Conservation (phyloP, 2,797 vertebrate species). For the Salarias fasciatus region DNA sequence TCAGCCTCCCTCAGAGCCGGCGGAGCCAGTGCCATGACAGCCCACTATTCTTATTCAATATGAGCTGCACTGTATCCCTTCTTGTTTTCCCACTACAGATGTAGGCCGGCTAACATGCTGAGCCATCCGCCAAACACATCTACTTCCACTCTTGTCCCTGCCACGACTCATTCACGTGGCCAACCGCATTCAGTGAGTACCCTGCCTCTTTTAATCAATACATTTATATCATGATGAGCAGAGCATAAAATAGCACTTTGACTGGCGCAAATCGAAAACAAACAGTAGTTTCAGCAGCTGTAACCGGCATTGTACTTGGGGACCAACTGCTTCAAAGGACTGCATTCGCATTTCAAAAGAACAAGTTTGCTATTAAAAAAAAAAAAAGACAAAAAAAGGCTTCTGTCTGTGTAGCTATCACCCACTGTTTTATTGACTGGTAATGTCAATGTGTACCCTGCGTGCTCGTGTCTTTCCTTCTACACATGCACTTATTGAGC, state of each 20-base stretch:
- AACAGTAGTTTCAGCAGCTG: conserved; percentile 54
- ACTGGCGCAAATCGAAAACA: conserved; percentile 60
- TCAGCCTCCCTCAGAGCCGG: conserved; percentile 54
- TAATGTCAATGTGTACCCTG: conserved; percentile 61
- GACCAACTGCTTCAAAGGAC: conserved; percentile 59
- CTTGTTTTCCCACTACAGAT: conserved; percentile 54
- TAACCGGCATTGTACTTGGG: conserved; percentile 43
- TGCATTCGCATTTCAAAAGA: conserved; percentile 64
- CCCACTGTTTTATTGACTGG: conserved; percentile 68
- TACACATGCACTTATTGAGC: conserved; percentile 59
- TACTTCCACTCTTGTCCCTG: conserved; percentile 48
- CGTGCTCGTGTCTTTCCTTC: conserved; percentile 49
- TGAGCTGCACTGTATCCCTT: conserved; percentile 34
- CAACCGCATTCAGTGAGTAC: conserved; percentile 51
- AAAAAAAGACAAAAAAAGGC: conserved; percentile 42
- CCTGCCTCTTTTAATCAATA: conserved; percentile 71
- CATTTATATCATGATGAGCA: conserved; percentile 51
- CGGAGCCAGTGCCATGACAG: conserved; percentile 47
- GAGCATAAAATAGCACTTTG: conserved; percentile 58
- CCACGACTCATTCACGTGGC: conserved; percentile 60
- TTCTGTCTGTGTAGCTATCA: conserved; percentile 48
- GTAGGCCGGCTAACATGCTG: conserved; percentile 63
- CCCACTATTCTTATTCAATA: conserved; percentile 61
- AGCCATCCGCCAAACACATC: conserved; percentile 58
- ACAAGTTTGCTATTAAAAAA: conserved; percentile 61